These are phyloP conservation scores for Caenorhabditis wallacei DNA, from an alignment of 2,888 invertebrate species.

Conservation along the genomic window DNA sequence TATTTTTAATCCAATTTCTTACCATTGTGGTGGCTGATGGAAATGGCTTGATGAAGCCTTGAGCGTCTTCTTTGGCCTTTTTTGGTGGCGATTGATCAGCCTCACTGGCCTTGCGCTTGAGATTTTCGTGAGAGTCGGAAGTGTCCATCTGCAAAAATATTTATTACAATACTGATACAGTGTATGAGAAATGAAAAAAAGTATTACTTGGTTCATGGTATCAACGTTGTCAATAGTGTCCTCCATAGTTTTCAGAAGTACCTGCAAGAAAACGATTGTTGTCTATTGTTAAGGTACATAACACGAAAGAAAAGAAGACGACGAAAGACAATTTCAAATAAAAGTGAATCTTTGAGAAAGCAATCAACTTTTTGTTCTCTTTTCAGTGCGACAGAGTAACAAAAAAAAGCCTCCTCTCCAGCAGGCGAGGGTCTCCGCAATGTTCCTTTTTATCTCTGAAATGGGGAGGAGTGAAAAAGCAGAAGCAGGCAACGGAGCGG, in stretches of 20 bases:
- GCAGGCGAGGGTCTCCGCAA: constrained; percentile 8
- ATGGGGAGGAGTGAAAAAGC: background rate
- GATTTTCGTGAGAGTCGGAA: background rate
- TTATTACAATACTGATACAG: too few species aligned
- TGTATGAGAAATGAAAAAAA: background rate
- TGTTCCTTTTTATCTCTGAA: constrained; percentile 48
- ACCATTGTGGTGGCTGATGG: constrained; percentile 42
- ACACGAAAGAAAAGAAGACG: background rate
- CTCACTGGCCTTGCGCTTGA: constrained; percentile 7
- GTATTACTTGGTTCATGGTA: constrained; percentile 7
- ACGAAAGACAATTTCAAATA: background rate
- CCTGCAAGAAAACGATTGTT: background rate
- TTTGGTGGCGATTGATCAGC: background rate
- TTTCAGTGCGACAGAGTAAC: background rate
- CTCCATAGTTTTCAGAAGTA: background rate
- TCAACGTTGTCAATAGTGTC: background rate
- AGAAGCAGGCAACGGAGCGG: background rate
- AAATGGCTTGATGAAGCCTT: constrained; percentile 7
- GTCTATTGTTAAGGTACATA: background rate
- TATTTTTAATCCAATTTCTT: constrained; percentile 3
- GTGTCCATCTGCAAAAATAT: constrained; percentile 24
- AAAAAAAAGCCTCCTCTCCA: constrained; percentile 7
- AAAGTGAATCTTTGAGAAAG: too few species aligned
- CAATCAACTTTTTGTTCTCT: background rate
- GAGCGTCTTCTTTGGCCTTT: background rate